Evolutionary conservation across 2,113 vertebrate genomes (phyloP), one percentile per base, ranked within the genome.

Genomic region (Andinoacara biseriatus): DNA sequence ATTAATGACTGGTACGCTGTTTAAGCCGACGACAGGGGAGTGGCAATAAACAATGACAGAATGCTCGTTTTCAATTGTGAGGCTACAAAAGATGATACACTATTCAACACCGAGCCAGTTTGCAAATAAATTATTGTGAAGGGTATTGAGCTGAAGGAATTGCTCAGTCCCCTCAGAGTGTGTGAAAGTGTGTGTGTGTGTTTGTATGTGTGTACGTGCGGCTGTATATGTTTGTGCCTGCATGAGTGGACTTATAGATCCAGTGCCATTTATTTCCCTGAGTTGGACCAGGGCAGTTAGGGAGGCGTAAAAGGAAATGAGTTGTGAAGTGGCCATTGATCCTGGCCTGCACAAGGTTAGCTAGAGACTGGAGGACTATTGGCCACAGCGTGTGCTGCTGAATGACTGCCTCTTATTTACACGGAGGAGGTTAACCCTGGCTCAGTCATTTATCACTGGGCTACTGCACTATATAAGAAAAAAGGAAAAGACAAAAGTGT

Each of bases 261-360:
- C 93, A 90, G 89, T 87, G 87, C 87, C 90, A 91, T 95, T 95
- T 94, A 95, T 94, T 95, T 95, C 87, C 90, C 88, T 78, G 92
- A 86, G 93, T 89, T 91, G 88, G 91, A 92, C 92, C 87, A 43
- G 92, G 89, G 92, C 93, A 91, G 93, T 95, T 95, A 94, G 92
- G 91, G 93, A 95, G 94, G 93, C 94, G 93, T 95, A 92, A 95
- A 95, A 96, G 95, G 94, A 95, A 95, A 95, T 94, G 95, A 95
- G 93, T 94, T 95, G 94, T 95, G 95, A 95, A 95, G 95, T 94
- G 94, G 93, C 90, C 94, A 95, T 95, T 95, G 95, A 96, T 96
- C 94, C 93, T 56, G 84, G 90, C 91, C 91, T 69, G 80, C 81
- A 65, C 15, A 46, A 61, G 87, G 88, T 86, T 84, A 88, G 87